Evolutionary conservation across 2,888 invertebrate species (phyloP).

Genomic region (Fragum sueziense): DNA sequence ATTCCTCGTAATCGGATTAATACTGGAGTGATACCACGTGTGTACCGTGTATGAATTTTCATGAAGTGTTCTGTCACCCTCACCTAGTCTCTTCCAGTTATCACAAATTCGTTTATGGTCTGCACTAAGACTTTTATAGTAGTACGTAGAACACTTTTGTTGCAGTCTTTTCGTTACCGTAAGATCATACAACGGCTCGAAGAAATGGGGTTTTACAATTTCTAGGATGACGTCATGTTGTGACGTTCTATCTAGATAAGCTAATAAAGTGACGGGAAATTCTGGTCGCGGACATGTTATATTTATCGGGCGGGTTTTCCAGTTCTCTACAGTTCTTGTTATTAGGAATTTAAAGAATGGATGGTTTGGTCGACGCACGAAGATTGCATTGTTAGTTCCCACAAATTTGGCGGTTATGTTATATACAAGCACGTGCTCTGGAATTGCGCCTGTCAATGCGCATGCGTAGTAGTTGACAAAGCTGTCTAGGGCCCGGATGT

Average conservation of each 20-base stretch:
- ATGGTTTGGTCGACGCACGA: neutral
- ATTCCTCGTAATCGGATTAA: neutral
- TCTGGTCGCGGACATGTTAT: neutral
- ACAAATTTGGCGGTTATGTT: neutral
- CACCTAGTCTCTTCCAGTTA: neutral
- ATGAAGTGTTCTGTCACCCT: neutral
- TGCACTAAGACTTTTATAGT: neutral
- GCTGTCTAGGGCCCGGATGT: neutral
- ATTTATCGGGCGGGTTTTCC: neutral
- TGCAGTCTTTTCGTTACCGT: neutral
- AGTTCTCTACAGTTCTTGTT: neutral
- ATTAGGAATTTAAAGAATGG: neutral
- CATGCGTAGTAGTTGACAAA: neutral
- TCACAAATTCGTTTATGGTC: neutral
- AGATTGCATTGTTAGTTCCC: neutral
- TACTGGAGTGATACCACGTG: neutral
- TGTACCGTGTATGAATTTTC: slow-evolving; percentile 1
- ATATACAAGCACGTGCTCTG: neutral
- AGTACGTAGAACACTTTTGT: neutral
- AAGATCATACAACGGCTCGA: neutral
- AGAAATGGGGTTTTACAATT: neutral
- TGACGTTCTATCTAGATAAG: neutral
- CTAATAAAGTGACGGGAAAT: neutral
- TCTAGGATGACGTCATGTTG: neutral
- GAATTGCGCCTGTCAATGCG: neutral